A percentile compares a stretch with the other conserved stretches of the same genome.
These are phyloP conservation scores for Abscondita cerata DNA, from an alignment of 2,888 invertebrate genomes.

Conservation along the genomic window DNA sequence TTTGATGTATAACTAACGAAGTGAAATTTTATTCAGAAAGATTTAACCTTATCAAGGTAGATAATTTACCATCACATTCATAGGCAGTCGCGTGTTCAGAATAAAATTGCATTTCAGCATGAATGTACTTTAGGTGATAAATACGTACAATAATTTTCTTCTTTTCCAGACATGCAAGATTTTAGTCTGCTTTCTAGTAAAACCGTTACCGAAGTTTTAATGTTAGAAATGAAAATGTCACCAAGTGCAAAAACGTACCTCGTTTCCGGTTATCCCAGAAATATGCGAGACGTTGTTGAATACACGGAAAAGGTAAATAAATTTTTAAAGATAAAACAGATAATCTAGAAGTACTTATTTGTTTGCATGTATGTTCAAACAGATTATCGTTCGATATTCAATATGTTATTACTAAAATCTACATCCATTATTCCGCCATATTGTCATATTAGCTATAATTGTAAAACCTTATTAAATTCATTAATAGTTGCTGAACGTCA, in stretches of 20 bases:
- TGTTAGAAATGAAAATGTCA: constrained; percentile 94
- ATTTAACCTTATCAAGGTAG: not conserved
- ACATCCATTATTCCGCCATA: too few relatives aligned
- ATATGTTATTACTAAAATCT: not conserved
- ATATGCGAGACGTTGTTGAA: constrained; percentile 90
- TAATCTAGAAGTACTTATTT: too few relatives aligned
- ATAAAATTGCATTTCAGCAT: constrained; percentile 30
- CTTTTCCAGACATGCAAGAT: constrained; percentile 81
- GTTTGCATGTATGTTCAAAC: not conserved
- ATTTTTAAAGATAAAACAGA: too few relatives aligned
- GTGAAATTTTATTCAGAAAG: not conserved
- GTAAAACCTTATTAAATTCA: too few relatives aligned
- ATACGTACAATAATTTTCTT: constrained; percentile 13
- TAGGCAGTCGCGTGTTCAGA: constrained; percentile 30
- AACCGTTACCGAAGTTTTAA: constrained; percentile 87
- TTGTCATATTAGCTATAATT: too few relatives aligned
- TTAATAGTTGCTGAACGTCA: too few relatives aligned
- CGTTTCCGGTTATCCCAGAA: constrained; percentile 88
- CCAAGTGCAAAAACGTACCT: constrained; percentile 87
- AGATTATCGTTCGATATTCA: not conserved
- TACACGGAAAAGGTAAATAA: constrained; percentile 86
- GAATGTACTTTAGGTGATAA: constrained; percentile 19
- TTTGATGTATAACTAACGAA: too few relatives aligned
- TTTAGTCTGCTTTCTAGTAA: constrained; percentile 85
- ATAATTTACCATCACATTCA: constrained; percentile 11